phyloP scores from a whole-genome alignment of 2,113 vertebrate genomes.

The Agapornis roseicollis region DNA sequence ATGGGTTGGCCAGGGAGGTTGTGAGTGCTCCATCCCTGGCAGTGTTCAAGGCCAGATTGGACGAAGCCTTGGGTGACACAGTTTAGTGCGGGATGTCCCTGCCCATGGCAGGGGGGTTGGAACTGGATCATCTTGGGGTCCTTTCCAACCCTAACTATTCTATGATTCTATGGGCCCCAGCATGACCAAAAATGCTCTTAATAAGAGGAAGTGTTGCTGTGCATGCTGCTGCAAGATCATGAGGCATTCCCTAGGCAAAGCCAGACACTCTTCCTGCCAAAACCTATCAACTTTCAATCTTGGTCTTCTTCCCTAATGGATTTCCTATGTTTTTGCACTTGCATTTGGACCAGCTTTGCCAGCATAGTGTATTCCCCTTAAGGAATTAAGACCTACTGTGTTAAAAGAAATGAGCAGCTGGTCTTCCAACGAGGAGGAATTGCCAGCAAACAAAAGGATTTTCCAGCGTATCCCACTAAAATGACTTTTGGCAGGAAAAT shows the following conservation, averaged over 20 bases:
- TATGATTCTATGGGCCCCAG: neutral
- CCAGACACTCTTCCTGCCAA: neutral
- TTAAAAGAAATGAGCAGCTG: slow-evolving; percentile 10
- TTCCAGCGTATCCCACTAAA: slow-evolving; percentile 21
- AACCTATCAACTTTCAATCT: neutral
- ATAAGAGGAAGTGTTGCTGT: fast-evolving
- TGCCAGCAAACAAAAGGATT: slow-evolving; percentile 33
- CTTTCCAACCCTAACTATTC: too few species aligned
- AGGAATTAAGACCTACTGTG: slow-evolving; percentile 3
- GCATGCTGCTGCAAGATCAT: fast-evolving
- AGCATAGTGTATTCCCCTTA: neutral
- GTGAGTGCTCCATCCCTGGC: too few species aligned
- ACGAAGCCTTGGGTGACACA: too few species aligned
- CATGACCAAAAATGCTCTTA: neutral
- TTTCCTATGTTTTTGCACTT: neutral
- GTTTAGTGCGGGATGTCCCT: too few species aligned
- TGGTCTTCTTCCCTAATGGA: neutral
- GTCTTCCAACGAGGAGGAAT: neutral
- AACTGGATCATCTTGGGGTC: too few species aligned
- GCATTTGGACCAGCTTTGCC: neutral
- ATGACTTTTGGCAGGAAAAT: slow-evolving; percentile 30
- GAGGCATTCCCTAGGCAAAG: neutral
- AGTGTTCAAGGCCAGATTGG: too few species aligned
- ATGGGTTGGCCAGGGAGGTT: too few species aligned
- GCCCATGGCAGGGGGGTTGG: too few species aligned